Evolutionary conservation across 2,888 invertebrate genomes (phyloP).

Genomic region (Noctua janthe): DNA sequence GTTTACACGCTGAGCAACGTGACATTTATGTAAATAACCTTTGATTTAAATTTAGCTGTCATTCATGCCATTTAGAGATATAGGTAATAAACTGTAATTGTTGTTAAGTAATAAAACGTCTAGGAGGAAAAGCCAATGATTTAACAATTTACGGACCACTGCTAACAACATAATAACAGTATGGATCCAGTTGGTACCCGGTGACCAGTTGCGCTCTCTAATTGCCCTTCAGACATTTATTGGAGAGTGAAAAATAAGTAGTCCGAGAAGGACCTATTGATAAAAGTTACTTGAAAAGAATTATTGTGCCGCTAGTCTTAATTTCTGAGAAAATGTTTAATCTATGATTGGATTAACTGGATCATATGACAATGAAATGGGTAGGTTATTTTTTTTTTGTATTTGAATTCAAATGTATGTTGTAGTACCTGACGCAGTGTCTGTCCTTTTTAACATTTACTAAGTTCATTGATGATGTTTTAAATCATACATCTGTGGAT

Average conservation of each 20-base stretch:
- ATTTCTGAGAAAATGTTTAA: not conserved
- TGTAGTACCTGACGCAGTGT: not conserved
- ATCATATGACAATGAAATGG: not conserved
- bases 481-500: not conserved
- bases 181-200: slow-evolving; percentile 1
- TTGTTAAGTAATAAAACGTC: not conserved
- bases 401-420: not conserved
- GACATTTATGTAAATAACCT: not conserved
- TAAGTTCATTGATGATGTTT: not conserved
- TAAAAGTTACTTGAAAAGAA: not conserved
- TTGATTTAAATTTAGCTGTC: not conserved
- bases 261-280: not conserved
- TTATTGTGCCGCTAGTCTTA: not conserved
- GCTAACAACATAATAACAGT: not conserved
- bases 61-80: not conserved
- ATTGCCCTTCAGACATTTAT: slow-evolving; percentile 7
- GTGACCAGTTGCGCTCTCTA: not conserved
- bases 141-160: not conserved
- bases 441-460: slow-evolving; percentile 1
- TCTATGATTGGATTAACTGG: not conserved
- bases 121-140: slow-evolving; percentile 9
- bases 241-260: slow-evolving; percentile 12
- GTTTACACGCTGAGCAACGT: not conserved
- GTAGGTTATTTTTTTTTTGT: not conserved
- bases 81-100: not conserved